These are phyloP conservation scores for Thymelicus sylvestris DNA, from an alignment of 2,888 invertebrate species.

Conservation along the genomic window DNA sequence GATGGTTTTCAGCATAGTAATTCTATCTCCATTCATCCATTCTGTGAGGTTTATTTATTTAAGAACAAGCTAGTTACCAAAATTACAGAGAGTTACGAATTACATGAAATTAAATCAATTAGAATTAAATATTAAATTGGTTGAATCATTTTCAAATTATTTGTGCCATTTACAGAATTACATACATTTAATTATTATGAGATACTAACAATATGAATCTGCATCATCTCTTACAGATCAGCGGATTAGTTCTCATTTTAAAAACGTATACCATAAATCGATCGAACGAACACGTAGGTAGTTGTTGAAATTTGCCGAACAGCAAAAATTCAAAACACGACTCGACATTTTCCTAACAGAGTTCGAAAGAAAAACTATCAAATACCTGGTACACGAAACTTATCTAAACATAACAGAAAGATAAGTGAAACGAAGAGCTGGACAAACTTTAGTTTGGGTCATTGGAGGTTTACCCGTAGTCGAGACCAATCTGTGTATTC, in stretches of 20 bases:
- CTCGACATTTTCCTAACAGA: not conserved
- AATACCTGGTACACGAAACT: constrained; percentile 19
- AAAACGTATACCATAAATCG: too few relatives aligned
- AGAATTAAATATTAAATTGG: too few relatives aligned
- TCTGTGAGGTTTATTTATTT: too few relatives aligned
- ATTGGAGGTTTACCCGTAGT: constrained; percentile 15
- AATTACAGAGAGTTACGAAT: too few relatives aligned
- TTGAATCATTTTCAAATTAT: too few relatives aligned
- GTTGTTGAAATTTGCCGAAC: not conserved
- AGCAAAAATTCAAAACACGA: not conserved
- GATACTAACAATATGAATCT: not conserved
- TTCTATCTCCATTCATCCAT: too few relatives aligned
- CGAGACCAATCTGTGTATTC: constrained; percentile 50
- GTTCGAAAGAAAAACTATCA: constrained; percentile 22
- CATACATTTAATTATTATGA: too few relatives aligned
- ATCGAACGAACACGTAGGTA: too few relatives aligned
- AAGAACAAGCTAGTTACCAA: too few relatives aligned
- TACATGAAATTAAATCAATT: too few relatives aligned
- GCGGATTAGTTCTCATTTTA: not conserved
- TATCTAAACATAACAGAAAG: constrained; percentile 30
- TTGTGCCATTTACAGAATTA: too few relatives aligned
- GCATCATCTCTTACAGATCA: not conserved
- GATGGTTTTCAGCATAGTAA: too few relatives aligned
- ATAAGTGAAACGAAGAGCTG: constrained; percentile 29
- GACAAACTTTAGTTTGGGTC: constrained; percentile 31